Conservation (phyloP, 2,113 vertebrate genomes). For the Rhabdomys dilectus region DNA sequence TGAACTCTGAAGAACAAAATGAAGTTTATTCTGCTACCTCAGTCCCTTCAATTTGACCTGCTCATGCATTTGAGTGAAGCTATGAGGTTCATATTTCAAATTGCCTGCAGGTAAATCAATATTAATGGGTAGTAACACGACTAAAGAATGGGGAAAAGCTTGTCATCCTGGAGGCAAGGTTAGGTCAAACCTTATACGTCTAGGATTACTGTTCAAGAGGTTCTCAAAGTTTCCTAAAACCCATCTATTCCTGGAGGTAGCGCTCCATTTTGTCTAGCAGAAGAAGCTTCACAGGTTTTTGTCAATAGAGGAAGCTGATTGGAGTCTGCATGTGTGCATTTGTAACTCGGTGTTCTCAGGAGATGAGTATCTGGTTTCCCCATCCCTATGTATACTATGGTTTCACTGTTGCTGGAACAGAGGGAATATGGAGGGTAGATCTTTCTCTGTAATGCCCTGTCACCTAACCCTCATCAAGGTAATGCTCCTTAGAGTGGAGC, state of each 20-base stretch:
- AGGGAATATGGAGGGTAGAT: background rate
- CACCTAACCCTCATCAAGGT: too few relatives aligned
- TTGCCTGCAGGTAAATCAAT: background rate
- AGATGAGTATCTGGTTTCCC: background rate
- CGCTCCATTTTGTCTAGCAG: too few relatives aligned
- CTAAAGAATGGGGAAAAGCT: background rate
- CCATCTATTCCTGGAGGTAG: too few relatives aligned
- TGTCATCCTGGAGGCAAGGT: background rate
- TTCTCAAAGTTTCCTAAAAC: too few relatives aligned
- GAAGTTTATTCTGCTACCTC: too few relatives aligned
- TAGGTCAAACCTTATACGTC: too few relatives aligned
- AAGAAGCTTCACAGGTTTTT: too few relatives aligned
- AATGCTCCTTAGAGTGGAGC: background rate
- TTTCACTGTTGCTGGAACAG: background rate
- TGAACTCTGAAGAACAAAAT: too few relatives aligned
- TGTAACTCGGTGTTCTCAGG: background rate
- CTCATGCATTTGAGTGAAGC: too few relatives aligned
- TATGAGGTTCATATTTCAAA: background rate
- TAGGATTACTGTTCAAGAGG: too few relatives aligned
- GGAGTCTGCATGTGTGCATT: background rate
- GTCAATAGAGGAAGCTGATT: too few relatives aligned
- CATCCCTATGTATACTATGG: rapidly evolving
- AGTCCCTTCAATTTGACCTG: too few relatives aligned
- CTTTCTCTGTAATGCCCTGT: background rate
- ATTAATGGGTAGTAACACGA: background rate